phyloP scores from a whole-genome alignment of 2,797 vertebrate species.

The Cyprinodon diabolis region DNA sequence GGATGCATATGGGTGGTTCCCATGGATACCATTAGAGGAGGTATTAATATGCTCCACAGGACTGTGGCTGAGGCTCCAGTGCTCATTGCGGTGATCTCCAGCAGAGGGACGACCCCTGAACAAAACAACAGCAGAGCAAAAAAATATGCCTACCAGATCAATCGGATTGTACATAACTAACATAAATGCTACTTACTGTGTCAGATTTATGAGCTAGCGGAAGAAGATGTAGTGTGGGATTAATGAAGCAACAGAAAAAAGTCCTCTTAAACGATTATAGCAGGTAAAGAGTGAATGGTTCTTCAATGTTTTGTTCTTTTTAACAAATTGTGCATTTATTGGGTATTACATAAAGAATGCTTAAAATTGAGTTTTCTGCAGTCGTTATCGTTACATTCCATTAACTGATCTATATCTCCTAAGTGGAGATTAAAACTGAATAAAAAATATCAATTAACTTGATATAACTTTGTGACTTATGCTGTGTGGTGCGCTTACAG shows the following conservation, averaged over 20 bases:
- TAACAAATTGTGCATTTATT: not conserved
- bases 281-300: not conserved
- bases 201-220: not conserved
- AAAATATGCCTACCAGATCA: not conserved
- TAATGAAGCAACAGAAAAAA: not conserved
- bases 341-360: not conserved
- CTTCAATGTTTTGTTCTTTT: not conserved
- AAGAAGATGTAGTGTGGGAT: not conserved
- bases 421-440: not conserved
- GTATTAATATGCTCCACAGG: slow-evolving; percentile 86
- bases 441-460: not conserved
- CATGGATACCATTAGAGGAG: slow-evolving; percentile 86
- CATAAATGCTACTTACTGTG: too few species aligned
- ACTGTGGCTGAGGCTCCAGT: slow-evolving; percentile 87
- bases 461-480: not conserved
- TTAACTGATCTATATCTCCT: not conserved
- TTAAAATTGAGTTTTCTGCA: not conserved
- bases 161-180: too few species aligned
- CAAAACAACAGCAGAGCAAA: slow-evolving; percentile 28
- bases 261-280: too few species aligned
- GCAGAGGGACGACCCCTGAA: slow-evolving; percentile 87
- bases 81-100: slow-evolving; percentile 89
- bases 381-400: not conserved
- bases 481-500: slow-evolving; percentile 84
- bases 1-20: slow-evolving; percentile 83